These are phyloP conservation scores for Standfussiana lucernea DNA, from an alignment of 2,888 invertebrate species.

Conservation along the genomic window DNA sequence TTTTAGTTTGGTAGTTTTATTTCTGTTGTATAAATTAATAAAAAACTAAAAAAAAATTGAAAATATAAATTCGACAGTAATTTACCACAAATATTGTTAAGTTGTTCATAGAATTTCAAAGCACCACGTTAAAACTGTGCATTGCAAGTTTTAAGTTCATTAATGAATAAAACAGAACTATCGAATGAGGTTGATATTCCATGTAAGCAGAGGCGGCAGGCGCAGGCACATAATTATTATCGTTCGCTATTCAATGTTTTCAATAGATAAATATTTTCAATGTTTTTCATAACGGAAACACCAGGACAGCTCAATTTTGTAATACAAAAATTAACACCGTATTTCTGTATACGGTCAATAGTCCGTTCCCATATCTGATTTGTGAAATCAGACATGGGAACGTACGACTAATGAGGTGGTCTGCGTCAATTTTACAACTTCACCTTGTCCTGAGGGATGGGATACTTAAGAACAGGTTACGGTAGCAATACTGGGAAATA, in stretches of 20 bases:
- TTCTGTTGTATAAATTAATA: background rate
- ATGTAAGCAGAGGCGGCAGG: background rate
- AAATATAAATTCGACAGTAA: background rate
- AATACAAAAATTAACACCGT: background rate
- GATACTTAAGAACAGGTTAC: slow-evolving; percentile 63
- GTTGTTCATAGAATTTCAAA: background rate
- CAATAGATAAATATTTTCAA: background rate
- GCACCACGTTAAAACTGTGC: background rate
- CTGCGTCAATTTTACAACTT: background rate
- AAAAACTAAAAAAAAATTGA: background rate
- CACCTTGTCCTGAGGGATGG: slow-evolving; percentile 14
- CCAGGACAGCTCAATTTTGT: background rate
- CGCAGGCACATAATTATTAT: background rate
- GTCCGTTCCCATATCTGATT: background rate
- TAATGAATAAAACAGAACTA: background rate
- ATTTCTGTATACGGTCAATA: slow-evolving; percentile 1
- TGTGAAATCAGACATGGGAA: background rate
- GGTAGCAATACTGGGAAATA: slow-evolving; percentile 75
- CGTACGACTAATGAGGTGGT: slow-evolving; percentile 13
- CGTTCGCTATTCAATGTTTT: background rate
- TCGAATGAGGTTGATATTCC: background rate
- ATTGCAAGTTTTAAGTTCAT: background rate
- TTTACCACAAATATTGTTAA: background rate
- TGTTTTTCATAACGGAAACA: background rate
- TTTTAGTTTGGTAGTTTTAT: too few relatives aligned